Conservation (phyloP, 2,797 vertebrate genomes). For the Borostomias antarcticus region DNA sequence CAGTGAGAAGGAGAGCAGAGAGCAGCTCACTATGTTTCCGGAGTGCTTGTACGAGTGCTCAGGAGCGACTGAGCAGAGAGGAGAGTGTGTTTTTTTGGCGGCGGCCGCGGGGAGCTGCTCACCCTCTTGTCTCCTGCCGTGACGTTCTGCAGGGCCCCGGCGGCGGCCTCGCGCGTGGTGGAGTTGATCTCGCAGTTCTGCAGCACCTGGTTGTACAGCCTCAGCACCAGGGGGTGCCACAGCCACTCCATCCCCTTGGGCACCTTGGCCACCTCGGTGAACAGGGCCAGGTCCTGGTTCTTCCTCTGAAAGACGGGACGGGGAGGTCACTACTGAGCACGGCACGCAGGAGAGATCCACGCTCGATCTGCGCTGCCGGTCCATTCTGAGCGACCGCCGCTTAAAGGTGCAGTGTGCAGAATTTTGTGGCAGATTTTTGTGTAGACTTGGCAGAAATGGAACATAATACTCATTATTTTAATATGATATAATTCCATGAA, state of each 20-base stretch:
- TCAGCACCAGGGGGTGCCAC: conserved; percentile 89
- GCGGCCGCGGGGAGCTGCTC: too few species aligned
- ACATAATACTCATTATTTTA: too few species aligned
- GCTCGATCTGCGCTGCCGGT: neutral
- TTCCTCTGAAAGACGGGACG: conserved; percentile 66
- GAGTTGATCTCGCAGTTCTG: conserved; percentile 82
- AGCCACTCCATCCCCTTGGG: conserved; percentile 88
- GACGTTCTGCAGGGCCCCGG: conserved; percentile 94
- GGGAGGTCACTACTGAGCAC: neutral
- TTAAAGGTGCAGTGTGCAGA: too few species aligned
- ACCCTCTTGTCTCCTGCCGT: conserved; percentile 91
- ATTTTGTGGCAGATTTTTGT: too few species aligned
- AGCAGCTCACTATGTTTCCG: too few species aligned
- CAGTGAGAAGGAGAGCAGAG: too few species aligned
- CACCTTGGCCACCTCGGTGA: conserved; percentile 81
- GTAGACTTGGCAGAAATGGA: too few species aligned
- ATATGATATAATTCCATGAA: too few species aligned
- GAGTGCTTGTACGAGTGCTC: too few species aligned
- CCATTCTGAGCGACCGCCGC: neutral
- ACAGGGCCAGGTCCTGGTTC: conserved; percentile 78
- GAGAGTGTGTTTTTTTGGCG: neutral
- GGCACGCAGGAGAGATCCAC: neutral
- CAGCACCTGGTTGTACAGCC: conserved; percentile 82
- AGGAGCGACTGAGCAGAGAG: neutral
- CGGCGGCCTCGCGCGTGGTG: conserved; percentile 87